Percentiles rank a stretch among this genome's conserved stretches.
Conservation (phyloP, 1,140 invertebrate species). For the Aphelenchoides avenae region DNA sequence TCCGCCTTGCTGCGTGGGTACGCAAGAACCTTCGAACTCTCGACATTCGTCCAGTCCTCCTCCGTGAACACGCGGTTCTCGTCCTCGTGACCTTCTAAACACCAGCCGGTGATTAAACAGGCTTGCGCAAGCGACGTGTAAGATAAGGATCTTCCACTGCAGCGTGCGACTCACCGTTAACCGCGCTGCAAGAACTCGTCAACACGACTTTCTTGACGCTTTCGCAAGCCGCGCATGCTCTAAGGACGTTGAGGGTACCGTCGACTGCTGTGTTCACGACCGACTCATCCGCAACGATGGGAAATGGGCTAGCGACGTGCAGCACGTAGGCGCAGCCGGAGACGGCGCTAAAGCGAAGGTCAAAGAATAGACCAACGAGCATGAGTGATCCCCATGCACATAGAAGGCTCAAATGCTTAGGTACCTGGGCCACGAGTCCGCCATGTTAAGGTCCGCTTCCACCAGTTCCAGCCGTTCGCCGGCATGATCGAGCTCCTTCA, state of each 20-base stretch:
- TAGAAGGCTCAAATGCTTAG: no score
- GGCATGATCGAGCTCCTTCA: slow-evolving; percentile 59
- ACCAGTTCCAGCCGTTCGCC: slow-evolving; percentile 62
- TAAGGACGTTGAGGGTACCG: slow-evolving; percentile 65
- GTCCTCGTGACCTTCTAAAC: slow-evolving; percentile 57
- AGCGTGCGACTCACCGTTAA: slow-evolving; percentile 61
- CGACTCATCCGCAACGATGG: slow-evolving; percentile 61
- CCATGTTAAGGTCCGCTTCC: slow-evolving; percentile 61
- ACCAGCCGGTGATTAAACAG: no score
- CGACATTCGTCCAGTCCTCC: slow-evolving; percentile 64
- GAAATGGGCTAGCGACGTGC: slow-evolving; percentile 66
- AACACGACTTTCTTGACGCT: slow-evolving; percentile 65
- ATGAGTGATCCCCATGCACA: no score
- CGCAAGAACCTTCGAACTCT: slow-evolving; percentile 52
- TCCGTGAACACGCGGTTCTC: slow-evolving; percentile 62
- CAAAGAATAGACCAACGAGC: no score
- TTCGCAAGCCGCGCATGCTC: slow-evolving; percentile 62
- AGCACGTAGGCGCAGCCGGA: slow-evolving; percentile 64
- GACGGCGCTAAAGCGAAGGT: slow-evolving; percentile 62
- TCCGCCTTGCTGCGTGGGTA: slow-evolving; percentile 65
- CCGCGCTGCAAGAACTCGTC: slow-evolving; percentile 65
- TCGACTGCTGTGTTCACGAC: slow-evolving; percentile 65
- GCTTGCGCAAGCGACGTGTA: neutral
- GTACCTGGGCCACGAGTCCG: slow-evolving; percentile 60
- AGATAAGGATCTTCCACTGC: neutral